Evolutionary conservation across 2,888 invertebrate species (phyloP).

Genomic region (Drosophila mimica): DNA sequence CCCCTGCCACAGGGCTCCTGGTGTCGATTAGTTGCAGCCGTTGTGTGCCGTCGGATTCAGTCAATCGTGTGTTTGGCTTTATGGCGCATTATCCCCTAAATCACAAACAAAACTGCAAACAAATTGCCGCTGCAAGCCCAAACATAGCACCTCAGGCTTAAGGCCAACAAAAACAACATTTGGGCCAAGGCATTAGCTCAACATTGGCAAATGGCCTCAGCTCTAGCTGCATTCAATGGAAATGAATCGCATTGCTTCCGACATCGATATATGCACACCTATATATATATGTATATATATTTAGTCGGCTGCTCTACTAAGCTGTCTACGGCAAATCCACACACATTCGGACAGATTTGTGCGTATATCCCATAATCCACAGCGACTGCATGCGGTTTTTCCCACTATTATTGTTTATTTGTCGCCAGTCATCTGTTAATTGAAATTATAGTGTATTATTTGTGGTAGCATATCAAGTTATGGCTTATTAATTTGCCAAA

Average conservation of each 20-base stretch:
- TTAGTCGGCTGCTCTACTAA: slow-evolving; percentile 22
- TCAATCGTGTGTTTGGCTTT: slow-evolving; percentile 77
- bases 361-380: slow-evolving; percentile 13
- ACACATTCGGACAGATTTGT: slow-evolving; percentile 18
- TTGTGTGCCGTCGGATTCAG: slow-evolving; percentile 46
- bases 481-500: slow-evolving; percentile 24
- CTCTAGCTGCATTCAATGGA: slow-evolving; percentile 28
- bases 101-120: slow-evolving; percentile 83
- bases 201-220: slow-evolving; percentile 69
- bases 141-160: slow-evolving; percentile 43
- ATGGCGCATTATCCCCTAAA: slow-evolving; percentile 83
- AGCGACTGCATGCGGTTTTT: slow-evolving; percentile 12
- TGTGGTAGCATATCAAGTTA: slow-evolving; percentile 11
- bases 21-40: slow-evolving; percentile 62
- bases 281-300: neutral
- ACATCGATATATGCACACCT: slow-evolving; percentile 34
- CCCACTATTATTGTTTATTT: neutral
- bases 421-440: slow-evolving; percentile 6
- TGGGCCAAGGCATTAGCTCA: slow-evolving; percentile 18
- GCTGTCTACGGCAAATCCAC: slow-evolving; percentile 31
- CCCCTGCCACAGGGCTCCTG: slow-evolving; percentile 5
- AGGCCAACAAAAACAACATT: slow-evolving; percentile 28
- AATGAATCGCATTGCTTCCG: slow-evolving; percentile 27
- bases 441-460: slow-evolving; percentile 5
- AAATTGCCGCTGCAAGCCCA: slow-evolving; percentile 67